These are phyloP conservation scores for Petrolisthes manimaculis DNA, from an alignment of 2,888 invertebrate species.

Conservation along the genomic window DNA sequence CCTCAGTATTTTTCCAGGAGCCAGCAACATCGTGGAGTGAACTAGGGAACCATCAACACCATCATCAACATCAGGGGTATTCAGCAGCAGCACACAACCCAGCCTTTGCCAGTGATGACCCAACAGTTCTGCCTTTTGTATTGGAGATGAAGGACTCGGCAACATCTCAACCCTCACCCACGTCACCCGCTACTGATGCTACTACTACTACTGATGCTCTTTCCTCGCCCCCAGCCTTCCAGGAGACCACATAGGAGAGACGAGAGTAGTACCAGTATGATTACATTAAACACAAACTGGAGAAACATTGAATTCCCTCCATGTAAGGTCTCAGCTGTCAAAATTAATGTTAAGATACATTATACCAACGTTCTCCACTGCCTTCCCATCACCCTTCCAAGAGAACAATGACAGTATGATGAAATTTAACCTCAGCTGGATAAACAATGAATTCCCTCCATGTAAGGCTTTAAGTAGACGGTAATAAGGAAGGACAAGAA, in stretches of 20 bases:
- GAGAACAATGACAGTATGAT: not conserved
- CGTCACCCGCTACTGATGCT: not conserved
- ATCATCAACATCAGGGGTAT: not conserved
- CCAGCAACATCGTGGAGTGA: not conserved
- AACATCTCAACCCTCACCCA: not conserved
- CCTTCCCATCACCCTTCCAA: too few relatives aligned
- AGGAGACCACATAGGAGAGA: too few relatives aligned
- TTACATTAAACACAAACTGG: too few relatives aligned
- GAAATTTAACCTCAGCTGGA: not conserved
- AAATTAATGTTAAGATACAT: too few relatives aligned
- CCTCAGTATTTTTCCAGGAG: not conserved
- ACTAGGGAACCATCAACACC: not conserved
- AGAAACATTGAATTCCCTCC: too few relatives aligned
- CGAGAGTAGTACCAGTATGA: too few relatives aligned
- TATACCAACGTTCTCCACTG: too few relatives aligned
- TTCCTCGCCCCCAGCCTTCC: too few relatives aligned
- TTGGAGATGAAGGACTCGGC: not conserved
- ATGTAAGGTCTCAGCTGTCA: too few relatives aligned
- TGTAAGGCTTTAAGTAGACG: too few relatives aligned
- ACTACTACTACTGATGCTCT: too few relatives aligned
- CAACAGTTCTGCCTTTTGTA: not conserved
- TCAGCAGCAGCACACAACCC: slow-evolving; percentile 10
- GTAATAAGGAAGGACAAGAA: too few relatives aligned
- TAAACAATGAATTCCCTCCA: not conserved
- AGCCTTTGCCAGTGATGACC: not conserved